Conservation (phyloP, 2,888 invertebrate genomes). For the Apamea anceps region DNA sequence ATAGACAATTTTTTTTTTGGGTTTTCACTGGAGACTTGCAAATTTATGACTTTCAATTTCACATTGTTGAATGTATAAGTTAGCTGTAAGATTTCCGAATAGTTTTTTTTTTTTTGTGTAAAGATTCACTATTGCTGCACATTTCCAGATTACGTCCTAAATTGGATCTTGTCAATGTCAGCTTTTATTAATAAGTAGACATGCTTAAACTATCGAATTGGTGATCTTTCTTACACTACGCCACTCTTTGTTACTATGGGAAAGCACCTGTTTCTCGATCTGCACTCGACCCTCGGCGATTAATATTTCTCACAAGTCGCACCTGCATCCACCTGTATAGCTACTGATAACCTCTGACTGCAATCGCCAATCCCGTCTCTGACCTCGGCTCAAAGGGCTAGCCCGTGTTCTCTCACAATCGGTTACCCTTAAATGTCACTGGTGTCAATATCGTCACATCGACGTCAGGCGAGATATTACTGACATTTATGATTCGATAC, state of each 20-base stretch:
- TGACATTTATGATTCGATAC: conserved; percentile 40
- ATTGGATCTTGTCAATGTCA: background rate
- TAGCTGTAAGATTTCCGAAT: too few species aligned
- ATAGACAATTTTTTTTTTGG: too few species aligned
- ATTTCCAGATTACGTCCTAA: background rate
- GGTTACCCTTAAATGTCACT: conserved; percentile 53
- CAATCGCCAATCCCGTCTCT: conserved; percentile 47
- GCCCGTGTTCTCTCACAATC: conserved; percentile 35
- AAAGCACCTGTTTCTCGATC: background rate
- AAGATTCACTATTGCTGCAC: too few species aligned
- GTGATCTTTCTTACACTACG: background rate
- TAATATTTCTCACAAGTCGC: conserved; percentile 22
- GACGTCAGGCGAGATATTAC: conserved; percentile 42
- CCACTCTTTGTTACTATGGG: background rate
- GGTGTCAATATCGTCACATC: conserved; percentile 33
- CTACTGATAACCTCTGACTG: conserved; percentile 54
- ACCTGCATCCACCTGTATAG: conserved; percentile 41
- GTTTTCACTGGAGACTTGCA: too few species aligned
- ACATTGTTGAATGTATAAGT: too few species aligned
- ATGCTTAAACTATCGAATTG: background rate
- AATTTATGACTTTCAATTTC: too few species aligned
- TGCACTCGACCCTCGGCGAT: background rate
- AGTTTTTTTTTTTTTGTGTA: too few species aligned
- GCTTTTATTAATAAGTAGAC: background rate
- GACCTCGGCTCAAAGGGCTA: conserved; percentile 36